Conservation (phyloP, 2,888 invertebrate species). For the Germaria angustata region DNA sequence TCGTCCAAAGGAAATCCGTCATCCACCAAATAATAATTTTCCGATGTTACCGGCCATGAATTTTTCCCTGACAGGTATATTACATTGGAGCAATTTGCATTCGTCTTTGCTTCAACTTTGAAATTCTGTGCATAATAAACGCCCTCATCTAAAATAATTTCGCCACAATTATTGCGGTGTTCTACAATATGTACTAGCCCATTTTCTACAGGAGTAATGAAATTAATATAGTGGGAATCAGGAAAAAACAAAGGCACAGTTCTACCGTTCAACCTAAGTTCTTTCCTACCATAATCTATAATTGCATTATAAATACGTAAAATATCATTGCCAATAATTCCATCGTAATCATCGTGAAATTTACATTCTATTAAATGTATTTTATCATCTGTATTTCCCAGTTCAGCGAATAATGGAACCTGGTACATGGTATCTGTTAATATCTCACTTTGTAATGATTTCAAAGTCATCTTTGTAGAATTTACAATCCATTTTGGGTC, state of each 20-base stretch:
- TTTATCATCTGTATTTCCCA: background rate
- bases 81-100: background rate
- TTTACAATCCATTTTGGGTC: no score
- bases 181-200: background rate
- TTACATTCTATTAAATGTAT: constrained; percentile 2
- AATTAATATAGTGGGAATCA: background rate
- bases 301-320: background rate
- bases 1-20: no score
- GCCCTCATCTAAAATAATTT: background rate
- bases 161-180: background rate
- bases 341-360: no score
- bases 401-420: constrained; percentile 23
- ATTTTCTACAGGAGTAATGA: constrained; percentile 4
- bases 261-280: constrained; percentile 2
- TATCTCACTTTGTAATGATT: no score
- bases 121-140: constrained; percentile 4
- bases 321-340: constrained; percentile 24
- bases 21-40: constrained; percentile 13
- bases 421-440: no score
- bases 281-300: constrained; percentile 1
- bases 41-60: constrained; percentile 21
- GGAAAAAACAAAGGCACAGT: constrained; percentile 13
- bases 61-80: background rate
- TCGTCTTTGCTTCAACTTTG: constrained; percentile 11
- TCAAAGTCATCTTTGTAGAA: no score